phyloP scores from a whole-genome alignment of 2,888 invertebrate genomes.

The Parnassius orleans region DNA sequence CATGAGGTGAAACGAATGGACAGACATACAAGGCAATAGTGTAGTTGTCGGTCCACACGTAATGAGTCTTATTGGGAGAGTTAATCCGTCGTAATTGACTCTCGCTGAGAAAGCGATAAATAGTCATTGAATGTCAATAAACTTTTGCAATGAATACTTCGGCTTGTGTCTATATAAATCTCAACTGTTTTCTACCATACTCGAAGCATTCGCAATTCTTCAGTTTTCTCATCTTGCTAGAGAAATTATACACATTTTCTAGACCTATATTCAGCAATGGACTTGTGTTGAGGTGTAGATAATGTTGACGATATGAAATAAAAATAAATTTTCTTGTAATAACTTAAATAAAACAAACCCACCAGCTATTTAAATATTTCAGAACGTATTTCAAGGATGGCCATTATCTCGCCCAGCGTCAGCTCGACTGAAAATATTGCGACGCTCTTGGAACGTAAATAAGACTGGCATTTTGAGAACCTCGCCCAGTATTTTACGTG shows the following conservation, averaged over 20 bases:
- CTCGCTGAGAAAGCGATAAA: constrained; percentile 71
- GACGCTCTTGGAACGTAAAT: constrained; percentile 66
- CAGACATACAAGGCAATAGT: constrained; percentile 18
- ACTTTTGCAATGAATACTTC: constrained; percentile 62
- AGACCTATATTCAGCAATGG: too few relatives aligned
- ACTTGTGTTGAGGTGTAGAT: too few relatives aligned
- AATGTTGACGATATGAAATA: too few relatives aligned
- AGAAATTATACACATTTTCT: too few relatives aligned
- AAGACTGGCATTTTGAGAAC: constrained; percentile 75
- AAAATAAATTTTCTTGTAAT: too few relatives aligned
- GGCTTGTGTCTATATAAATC: constrained; percentile 36
- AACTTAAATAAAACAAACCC: not conserved
- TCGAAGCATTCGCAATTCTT: not conserved
- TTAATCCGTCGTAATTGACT: constrained; percentile 72
- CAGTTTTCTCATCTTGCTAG: too few relatives aligned
- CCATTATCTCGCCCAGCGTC: constrained; percentile 32
- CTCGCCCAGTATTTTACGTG: constrained; percentile 75
- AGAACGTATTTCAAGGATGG: constrained; percentile 30
- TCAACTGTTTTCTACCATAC: constrained; percentile 3
- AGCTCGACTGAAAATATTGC: constrained; percentile 23
- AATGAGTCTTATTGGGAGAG: constrained; percentile 49
- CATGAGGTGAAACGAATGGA: constrained; percentile 1
- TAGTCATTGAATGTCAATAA: constrained; percentile 70
- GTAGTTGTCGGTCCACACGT: constrained; percentile 46
- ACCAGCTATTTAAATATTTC: constrained; percentile 14